These are phyloP conservation scores for Heliconius charithonia DNA, from an alignment of 2,888 invertebrate genomes.

Conservation along the genomic window DNA sequence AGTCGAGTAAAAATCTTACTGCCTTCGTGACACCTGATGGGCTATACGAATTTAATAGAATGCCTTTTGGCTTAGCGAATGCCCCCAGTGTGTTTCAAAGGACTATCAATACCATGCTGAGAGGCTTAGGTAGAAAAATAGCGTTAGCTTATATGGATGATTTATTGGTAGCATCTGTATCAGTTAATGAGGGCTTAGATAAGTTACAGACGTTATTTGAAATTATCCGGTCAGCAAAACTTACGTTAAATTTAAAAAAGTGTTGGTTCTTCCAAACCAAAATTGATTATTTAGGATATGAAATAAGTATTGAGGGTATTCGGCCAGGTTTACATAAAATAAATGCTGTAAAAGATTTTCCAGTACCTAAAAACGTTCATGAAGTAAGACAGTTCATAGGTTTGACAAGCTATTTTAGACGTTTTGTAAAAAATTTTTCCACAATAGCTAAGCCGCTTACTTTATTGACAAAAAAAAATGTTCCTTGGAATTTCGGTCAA, in stretches of 20 bases:
- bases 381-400: neutral
- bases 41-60: conserved; percentile 25
- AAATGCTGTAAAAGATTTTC: neutral
- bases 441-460: neutral
- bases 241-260: neutral
- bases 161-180: neutral
- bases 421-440: neutral
- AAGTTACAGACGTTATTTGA: neutral
- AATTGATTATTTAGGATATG: neutral
- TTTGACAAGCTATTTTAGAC: neutral
- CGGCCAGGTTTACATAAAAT: neutral
- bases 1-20: conserved; percentile 35
- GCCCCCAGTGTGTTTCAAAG: conserved; percentile 52
- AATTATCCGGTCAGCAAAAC: neutral
- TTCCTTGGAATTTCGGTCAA: neutral
- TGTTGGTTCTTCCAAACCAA: neutral
- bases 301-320: neutral
- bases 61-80: conserved; percentile 56
- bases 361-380: neutral
- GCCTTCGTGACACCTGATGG: conserved; percentile 32
- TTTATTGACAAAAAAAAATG: neutral
- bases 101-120: conserved; percentile 50
- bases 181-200: neutral
- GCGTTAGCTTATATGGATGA: conserved; percentile 3
- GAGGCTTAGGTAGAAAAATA: neutral